Base-by-base conservation (phyloP, 53 echinoderm and acorn worm genomes). In the Stichopus horrens region DNA sequence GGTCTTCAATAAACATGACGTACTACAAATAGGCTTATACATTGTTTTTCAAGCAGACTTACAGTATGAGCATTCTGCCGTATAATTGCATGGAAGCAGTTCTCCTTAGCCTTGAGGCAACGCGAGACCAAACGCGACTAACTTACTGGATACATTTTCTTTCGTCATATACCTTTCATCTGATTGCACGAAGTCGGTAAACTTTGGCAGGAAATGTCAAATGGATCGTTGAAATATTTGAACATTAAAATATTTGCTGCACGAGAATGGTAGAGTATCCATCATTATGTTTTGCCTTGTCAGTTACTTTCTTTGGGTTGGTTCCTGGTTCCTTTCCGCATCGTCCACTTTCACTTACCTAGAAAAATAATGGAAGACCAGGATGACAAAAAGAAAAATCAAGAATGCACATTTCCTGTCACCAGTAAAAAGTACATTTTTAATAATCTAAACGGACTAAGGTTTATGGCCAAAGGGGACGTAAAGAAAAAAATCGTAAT, bases 391-490 rank as follows among this genome's bases (percentile, higher is more conserved):
- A 11, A 11, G 11, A 59, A 71, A 19, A 37, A 37, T 37, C 37
- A 37, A 37, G 37, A 37, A 71, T 16, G 19, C 4, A 71, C 71
- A 71, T 71, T 18, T 14, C 21, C 18, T 71, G 71, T 71, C 71
- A 71, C 19, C 71, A 18, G 71, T 18, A 19, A 71, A 71, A 71
- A 63, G 10, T n/a, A 20, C 19, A 18, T 20, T n/a, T 71, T 71
- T 71, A 71, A 71, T 71, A 71, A 71, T 71, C 14, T 71, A 71
- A 71, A 71, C 71, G 14, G 71, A 71, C 16, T 71, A 71, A 71
- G 5, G 7, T 71, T 71, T 71, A 71, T 71, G 19, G 71, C 71
- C 71, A 71, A 71, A 18, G 19, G 71, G 71, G 71, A 71, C 71
- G 71, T 71, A 71, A 71, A 71, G 18, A n/a, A 71, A 71, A 71